Evolutionary conservation across 2,113 vertebrate species (phyloP), one percentile per base, ranked within the genome.

Genomic region (Bathybates hornii): DNA sequence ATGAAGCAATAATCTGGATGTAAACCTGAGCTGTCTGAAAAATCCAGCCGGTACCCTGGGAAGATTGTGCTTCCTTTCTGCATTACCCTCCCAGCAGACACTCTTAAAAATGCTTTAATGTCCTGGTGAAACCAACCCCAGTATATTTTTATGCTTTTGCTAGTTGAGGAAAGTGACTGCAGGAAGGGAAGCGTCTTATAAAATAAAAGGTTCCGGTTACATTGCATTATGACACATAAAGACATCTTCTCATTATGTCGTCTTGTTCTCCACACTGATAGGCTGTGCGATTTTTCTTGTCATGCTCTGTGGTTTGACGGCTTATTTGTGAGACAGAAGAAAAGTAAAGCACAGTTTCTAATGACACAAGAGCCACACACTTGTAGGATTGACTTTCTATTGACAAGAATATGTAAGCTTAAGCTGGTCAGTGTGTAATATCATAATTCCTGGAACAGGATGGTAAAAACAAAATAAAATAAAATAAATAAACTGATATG

Each of bases 1-100:
- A 50, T 54, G 34, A 82, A 43, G 73, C 76, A 76, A 76, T 87
- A 90, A 88, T 86, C 68, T 90, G 87, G 61, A 85, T 86, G 80
- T 54, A 78, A 88, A 83, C 79, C 79, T 16, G 79, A 81, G 63
- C 84, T 54, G 43, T 87, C 68, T 87, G 57, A 82, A 83, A 81
- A 81, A 52, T 73, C 81, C 34, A 1, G 80, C 80, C 2, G 6
- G 9, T n/a, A 27, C 81, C 11, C 19, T 10, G 16, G 57, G 63
- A 86, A 83, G 6, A 36, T 53, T 36, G 79, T 34, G 41, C 57
- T 91, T 83, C 27, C 29, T 81, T 21, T 78, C 43, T 66, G 2
- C 48, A 3, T 45, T 84, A 34, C 1, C 52, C 50, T 86, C 9
- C 17, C 68, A 24, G 5, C 27, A 13, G 57, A 82, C 13, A 24